phyloP scores from a whole-genome alignment of 53 echinoderm and acorn worm species.

The Apostichopus leukothele region DNA sequence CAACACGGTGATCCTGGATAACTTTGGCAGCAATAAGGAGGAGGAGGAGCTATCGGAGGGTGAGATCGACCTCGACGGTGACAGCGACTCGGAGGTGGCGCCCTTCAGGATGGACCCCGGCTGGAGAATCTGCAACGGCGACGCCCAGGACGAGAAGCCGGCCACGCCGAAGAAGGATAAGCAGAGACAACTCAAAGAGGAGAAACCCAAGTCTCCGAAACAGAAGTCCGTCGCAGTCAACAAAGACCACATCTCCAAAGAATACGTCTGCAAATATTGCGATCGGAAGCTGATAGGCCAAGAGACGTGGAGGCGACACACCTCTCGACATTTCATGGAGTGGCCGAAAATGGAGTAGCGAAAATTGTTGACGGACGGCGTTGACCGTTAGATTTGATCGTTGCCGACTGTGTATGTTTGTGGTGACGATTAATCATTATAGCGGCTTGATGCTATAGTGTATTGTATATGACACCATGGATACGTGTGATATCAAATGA shows the following conservation, averaged over 20 bases:
- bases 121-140: neutral
- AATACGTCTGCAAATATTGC: slow-evolving; percentile 77
- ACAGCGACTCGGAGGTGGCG: slow-evolving; percentile 19
- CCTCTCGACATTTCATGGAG: slow-evolving; percentile 73
- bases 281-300: slow-evolving; percentile 60
- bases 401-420: no score
- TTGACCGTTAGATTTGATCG: no score
- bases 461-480: no score
- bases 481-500: no score
- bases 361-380: no score
- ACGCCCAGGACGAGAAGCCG: neutral
- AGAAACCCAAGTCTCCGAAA: slow-evolving; percentile 21
- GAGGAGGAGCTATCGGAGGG: neutral
- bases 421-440: no score
- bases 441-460: no score
- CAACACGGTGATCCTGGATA: neutral
- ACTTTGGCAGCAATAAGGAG: neutral
- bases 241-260: slow-evolving; percentile 45
- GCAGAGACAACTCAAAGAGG: slow-evolving; percentile 5
- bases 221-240: neutral
- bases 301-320: slow-evolving; percentile 74
- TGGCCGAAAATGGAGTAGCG: slow-evolving; percentile 74
- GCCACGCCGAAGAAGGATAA: neutral
- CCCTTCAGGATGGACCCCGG: slow-evolving; percentile 14
- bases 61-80: neutral